A percentile compares a stretch with the other conserved stretches of the same genome.
Evolutionary conservation across 2,888 invertebrate genomes (phyloP).

Genomic region (Luperina nickerlii): DNA sequence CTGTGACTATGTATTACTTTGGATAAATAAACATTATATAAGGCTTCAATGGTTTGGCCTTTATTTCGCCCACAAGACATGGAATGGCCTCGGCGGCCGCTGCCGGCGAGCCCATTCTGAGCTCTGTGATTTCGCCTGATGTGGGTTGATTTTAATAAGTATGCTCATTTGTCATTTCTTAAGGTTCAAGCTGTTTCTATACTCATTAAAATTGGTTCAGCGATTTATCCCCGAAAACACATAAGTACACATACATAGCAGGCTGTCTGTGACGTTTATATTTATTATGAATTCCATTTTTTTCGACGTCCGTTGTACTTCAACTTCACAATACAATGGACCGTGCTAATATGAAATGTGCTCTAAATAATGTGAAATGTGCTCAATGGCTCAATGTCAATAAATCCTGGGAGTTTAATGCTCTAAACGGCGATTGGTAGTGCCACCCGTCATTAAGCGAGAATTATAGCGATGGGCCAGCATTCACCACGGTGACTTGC

Average conservation of each 20-base stretch:
- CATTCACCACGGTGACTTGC: constrained; percentile 60
- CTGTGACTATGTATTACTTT: no score
- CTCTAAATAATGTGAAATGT: constrained; percentile 53
- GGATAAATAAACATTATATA: no score
- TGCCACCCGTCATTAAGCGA: constrained; percentile 61
- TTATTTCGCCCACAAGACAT: background rate
- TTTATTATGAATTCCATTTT: background rate
- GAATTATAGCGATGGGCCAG: constrained; percentile 59
- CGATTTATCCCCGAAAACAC: background rate
- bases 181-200: no score
- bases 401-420: constrained; percentile 60
- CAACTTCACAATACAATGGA: constrained; percentile 40
- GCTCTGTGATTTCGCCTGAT: no score
- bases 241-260: background rate
- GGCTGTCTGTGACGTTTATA: background rate
- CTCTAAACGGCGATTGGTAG: constrained; percentile 60
- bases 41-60: background rate
- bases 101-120: background rate
- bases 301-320: constrained; percentile 13
- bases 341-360: constrained; percentile 49
- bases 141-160: no score
- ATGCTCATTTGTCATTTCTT: no score
- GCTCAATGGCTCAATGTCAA: constrained; percentile 47
- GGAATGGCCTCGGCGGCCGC: no score
- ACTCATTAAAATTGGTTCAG: background rate